These are phyloP conservation scores for Amphimedon queenslandica DNA, from an alignment of 37 sponge, comb jelly and placozoan species.

Conservation along the genomic window DNA sequence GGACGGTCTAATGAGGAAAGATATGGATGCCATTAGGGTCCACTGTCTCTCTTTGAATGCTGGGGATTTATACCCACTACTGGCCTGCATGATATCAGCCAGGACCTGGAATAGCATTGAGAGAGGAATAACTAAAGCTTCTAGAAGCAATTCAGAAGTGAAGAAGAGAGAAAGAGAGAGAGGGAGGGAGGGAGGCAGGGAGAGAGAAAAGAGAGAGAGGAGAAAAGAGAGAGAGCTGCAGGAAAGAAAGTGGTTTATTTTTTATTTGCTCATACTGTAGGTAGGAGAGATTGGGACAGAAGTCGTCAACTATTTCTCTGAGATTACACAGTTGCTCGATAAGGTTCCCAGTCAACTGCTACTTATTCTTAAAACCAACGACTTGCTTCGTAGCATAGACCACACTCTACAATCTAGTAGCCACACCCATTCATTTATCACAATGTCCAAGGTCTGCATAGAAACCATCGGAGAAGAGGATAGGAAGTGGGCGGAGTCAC, in stretches of 20 bases:
- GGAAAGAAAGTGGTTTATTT: not conserved
- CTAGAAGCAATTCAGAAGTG: constrained; percentile 48
- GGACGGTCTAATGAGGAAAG: constrained; percentile 73
- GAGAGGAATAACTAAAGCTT: constrained; percentile 31
- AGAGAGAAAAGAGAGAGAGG: too few species aligned
- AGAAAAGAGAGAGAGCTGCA: too few species aligned
- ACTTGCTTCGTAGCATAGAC: constrained; percentile 82
- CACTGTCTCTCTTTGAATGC: constrained; percentile 70
- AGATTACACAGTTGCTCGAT: constrained; percentile 78
- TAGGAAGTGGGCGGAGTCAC: not conserved
- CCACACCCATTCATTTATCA: constrained; percentile 53
- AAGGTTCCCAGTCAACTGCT: constrained; percentile 83
- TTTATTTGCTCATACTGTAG: constrained; percentile 6
- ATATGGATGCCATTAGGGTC: constrained; percentile 51
- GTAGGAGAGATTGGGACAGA: constrained; percentile 2
- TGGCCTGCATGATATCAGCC: constrained; percentile 87
- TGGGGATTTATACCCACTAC: constrained; percentile 73
- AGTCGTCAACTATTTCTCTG: constrained; percentile 16
- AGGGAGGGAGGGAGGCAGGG: too few species aligned
- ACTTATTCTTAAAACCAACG: constrained; percentile 94
- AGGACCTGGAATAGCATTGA: constrained; percentile 83
- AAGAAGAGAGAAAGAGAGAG: too few species aligned
- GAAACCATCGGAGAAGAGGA: constrained; percentile 60
- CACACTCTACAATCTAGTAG: constrained; percentile 31
- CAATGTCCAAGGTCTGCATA: constrained; percentile 77